phyloP scores from a whole-genome alignment of 2,888 invertebrate species.

The Morinoia aosen region DNA sequence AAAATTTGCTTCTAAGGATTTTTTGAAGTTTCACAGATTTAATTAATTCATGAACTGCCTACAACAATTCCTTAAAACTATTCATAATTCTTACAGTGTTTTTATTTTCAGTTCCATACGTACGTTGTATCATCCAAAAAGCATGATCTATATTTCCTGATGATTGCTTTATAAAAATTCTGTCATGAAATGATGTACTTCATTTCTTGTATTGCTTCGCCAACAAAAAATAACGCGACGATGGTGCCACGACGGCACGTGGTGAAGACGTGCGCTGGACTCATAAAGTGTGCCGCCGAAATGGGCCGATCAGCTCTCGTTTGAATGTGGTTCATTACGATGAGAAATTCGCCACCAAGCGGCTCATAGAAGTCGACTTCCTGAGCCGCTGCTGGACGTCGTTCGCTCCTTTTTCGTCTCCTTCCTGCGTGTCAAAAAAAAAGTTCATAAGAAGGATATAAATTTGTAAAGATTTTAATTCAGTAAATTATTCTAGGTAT shows the following conservation, averaged over 20 bases:
- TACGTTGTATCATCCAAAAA: neutral
- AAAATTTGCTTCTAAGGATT: too few species aligned
- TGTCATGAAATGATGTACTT: neutral
- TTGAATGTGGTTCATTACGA: constrained; percentile 38
- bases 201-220: neutral
- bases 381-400: neutral
- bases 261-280: neutral
- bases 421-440: neutral
- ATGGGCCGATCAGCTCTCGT: constrained; percentile 2
- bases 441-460: neutral
- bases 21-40: too few species aligned
- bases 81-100: neutral
- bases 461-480: neutral
- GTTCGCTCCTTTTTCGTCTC: neutral
- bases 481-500: neutral
- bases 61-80: too few species aligned
- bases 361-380: neutral
- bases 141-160: neutral
- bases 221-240: neutral
- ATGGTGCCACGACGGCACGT: neutral
- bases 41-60: too few species aligned
- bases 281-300: constrained; percentile 7
- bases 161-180: neutral
- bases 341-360: constrained; percentile 4
- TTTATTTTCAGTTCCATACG: too few species aligned